A percentile compares a stretch with the other conserved stretches of the same genome.
Evolutionary conservation across 2,888 invertebrate species (phyloP).

Genomic region (Chromoteleia sp.): DNA sequence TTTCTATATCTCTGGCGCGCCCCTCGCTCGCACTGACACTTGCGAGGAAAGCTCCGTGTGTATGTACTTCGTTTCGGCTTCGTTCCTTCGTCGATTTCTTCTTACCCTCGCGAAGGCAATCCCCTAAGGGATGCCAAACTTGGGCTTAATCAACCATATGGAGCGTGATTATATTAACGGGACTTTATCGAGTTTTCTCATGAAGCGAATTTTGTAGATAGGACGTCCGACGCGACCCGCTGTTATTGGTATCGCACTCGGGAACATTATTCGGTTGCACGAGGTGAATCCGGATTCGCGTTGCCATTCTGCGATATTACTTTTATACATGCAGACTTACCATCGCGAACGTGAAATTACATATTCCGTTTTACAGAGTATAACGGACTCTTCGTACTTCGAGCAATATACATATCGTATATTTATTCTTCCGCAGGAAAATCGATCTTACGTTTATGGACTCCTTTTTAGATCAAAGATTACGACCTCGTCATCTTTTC

Average conservation of each 20-base stretch:
- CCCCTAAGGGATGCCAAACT: conserved; percentile 76
- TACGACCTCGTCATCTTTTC: conserved; percentile 53
- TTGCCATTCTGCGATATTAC: conserved; percentile 73
- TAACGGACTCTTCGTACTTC: conserved; percentile 74
- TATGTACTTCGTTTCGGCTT: conserved; percentile 63
- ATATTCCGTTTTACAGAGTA: conserved; percentile 79
- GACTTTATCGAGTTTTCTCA: conserved; percentile 80
- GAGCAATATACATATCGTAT: conserved; percentile 66
- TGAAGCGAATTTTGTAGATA: conserved; percentile 77
- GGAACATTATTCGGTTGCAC: conserved; percentile 64
- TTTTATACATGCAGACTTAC: conserved; percentile 69
- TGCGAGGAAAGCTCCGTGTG: conserved; percentile 63
- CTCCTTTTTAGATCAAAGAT: conserved; percentile 63
- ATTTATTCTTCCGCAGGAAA: conserved; percentile 69
- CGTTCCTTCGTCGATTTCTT: conserved; percentile 68
- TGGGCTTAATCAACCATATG: conserved; percentile 82
- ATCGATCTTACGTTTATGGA: conserved; percentile 72
- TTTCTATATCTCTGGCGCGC: conserved; percentile 58
- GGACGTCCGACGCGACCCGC: conserved; percentile 71
- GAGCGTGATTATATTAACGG: conserved; percentile 81
- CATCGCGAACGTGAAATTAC: conserved; percentile 75
- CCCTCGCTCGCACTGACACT: conserved; percentile 60
- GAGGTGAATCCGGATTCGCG: conserved; percentile 67
- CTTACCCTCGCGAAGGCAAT: conserved; percentile 74
- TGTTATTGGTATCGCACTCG: conserved; percentile 74